Evolutionary conservation across 2,113 vertebrate genomes (phyloP).

Genomic region (Ptilonorhynchus violaceus): DNA sequence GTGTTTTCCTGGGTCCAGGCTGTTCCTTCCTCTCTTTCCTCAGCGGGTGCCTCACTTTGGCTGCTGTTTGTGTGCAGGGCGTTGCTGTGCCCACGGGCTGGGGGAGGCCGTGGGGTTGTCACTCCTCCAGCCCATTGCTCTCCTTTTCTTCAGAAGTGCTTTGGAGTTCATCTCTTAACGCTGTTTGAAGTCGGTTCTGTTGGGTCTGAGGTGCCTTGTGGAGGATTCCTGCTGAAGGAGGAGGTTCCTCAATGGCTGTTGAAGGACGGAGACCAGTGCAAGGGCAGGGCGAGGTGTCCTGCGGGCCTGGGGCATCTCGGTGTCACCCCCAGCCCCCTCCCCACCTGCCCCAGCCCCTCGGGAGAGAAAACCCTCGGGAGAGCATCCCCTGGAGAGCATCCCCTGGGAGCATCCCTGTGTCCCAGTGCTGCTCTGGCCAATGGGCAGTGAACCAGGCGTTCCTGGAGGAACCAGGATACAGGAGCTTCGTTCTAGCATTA

Average conservation of each 20-base stretch:
- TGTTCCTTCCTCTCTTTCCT: background rate
- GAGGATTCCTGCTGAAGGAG: background rate
- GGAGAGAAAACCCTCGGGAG: background rate
- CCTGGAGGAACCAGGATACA: background rate
- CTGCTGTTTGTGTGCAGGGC: background rate
- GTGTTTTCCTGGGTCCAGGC: background rate
- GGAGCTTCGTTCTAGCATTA: background rate
- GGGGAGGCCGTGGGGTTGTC: rapidly evolving
- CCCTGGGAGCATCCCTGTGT: background rate
- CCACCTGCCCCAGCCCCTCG: background rate
- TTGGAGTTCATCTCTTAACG: rapidly evolving
- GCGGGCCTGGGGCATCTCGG: background rate
- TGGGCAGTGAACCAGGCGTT: background rate
- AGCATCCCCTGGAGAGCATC: background rate
- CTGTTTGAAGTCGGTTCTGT: background rate
- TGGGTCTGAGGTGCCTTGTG: background rate
- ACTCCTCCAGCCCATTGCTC: too few relatives aligned
- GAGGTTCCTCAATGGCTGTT: background rate
- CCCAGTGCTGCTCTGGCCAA: rapidly evolving
- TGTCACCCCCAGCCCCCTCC: background rate
- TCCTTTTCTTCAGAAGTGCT: background rate
- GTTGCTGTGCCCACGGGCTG: rapidly evolving
- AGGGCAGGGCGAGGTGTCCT: background rate
- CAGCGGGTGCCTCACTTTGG: too few relatives aligned
- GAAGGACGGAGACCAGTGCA: background rate